Percentiles rank a stretch among this genome's conserved stretches.
These are phyloP conservation scores for Habrosyne pyritoides DNA, from an alignment of 2,888 invertebrate species.

Conservation along the genomic window DNA sequence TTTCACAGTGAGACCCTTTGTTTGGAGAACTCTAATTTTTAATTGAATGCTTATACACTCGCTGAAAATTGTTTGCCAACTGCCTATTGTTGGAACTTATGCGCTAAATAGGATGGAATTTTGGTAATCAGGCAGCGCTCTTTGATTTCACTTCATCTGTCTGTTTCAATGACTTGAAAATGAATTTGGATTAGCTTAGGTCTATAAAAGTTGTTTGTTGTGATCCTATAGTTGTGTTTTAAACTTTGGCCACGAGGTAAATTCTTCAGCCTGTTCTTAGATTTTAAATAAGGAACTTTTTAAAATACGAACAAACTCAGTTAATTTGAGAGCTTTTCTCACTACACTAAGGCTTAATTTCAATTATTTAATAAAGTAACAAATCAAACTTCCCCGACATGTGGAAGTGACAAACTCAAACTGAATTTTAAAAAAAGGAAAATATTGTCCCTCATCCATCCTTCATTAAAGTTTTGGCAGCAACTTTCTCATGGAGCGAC, in stretches of 20 bases:
- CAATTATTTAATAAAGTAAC: slow-evolving; percentile 1
- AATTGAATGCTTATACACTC: slow-evolving; percentile 51
- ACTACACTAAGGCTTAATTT: neutral
- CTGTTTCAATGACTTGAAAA: too few relatives aligned
- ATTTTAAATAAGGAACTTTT: neutral
- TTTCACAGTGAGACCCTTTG: slow-evolving; percentile 55
- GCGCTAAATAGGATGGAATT: neutral
- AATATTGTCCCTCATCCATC: slow-evolving; percentile 26
- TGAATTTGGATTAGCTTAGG: too few relatives aligned
- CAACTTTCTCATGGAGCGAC: slow-evolving; percentile 27
- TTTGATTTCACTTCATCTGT: neutral
- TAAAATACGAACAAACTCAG: neutral
- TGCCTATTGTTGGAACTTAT: slow-evolving; percentile 21
- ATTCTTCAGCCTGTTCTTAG: neutral
- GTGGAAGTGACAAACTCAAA: slow-evolving; percentile 8
- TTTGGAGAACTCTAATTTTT: slow-evolving; percentile 68
- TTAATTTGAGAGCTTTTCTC: neutral
- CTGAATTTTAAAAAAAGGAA: slow-evolving; percentile 11
- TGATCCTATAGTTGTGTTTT: too few relatives aligned
- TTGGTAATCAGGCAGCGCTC: neutral
- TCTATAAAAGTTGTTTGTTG: too few relatives aligned
- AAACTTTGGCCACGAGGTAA: neutral
- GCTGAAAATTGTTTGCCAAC: slow-evolving; percentile 30
- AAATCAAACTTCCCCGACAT: slow-evolving; percentile 1
- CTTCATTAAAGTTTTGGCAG: slow-evolving; percentile 45